Evolutionary conservation across 2,797 vertebrate species (phyloP), one percentile per base, ranked within the genome.

Genomic region (Pyrocephalus nanus): DNA sequence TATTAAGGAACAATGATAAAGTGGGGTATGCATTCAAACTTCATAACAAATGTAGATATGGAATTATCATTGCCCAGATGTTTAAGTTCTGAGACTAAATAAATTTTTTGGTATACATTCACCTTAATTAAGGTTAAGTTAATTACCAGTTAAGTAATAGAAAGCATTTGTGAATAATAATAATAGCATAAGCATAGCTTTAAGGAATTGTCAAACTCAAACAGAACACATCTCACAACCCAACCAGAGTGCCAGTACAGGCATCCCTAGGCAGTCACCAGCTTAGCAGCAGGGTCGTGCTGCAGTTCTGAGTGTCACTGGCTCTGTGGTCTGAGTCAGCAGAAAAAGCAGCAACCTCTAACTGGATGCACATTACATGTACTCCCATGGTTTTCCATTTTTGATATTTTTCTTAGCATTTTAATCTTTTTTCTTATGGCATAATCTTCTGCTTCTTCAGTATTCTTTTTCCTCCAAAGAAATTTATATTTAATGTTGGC

Each of bases 401-500:
- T 58, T 11, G 34, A 25, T 61, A 1, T 10, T 27, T n/a, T 55
- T 60, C 91, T 87, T 32, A 54, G 13, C 27, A 20, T 84, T 92
- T 83, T 50, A 14, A 65, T 88, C 0, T 0, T 40, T 92, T 89
- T 92, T 89, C 30, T 82, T 61, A 50, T 38, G 50, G 18, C 38
- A 55, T 70, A 47, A 57, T 77, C 42, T 85, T 78, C 29, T 67
- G 9, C 84, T 85, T 53, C 48, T 90, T 79, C 60, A 45, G 42
- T 58, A 29, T 90, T 88, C 23, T 76, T 94, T 73, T 78, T n/a
- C 29, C 60, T 92, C 54, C 30, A 64, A 73, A 54, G 66, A 84
- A 82, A 90, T 91, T 43, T 93, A n/a, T 90, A 61, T 94, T 94
- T 88, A 67, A 45, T 76, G 55, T 83, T 84, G 76, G 66, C 62